Percentiles rank a stretch among this genome's conserved stretches.
Conservation (phyloP, 2,888 invertebrate species). For the Pocota personata region DNA sequence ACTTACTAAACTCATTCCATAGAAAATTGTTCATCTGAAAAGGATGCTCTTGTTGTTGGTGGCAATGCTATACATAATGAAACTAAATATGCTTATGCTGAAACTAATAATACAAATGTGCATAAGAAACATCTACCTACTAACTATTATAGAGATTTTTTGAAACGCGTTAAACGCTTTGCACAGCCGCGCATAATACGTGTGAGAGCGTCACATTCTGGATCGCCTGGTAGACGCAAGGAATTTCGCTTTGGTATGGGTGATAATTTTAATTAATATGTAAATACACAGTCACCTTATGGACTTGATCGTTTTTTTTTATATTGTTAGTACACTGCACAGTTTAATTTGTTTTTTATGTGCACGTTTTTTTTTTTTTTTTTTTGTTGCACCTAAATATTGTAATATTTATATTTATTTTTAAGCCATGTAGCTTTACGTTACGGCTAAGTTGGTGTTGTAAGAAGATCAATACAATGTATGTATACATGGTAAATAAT, state of each 20-base stretch:
- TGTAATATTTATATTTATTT: neutral
- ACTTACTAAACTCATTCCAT: conserved; percentile 59
- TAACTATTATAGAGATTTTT: conserved; percentile 74
- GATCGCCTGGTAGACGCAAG: conserved; percentile 80
- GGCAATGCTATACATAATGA: conserved; percentile 61
- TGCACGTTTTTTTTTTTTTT: neutral
- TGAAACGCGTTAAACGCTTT: conserved; percentile 83
- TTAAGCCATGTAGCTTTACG: too few relatives aligned
- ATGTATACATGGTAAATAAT: too few relatives aligned
- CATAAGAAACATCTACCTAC: conserved; percentile 66
- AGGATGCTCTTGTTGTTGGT: conserved; percentile 70
- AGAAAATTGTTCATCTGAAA: conserved; percentile 58
- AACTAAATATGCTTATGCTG: conserved; percentile 61
- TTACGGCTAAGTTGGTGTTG: too few relatives aligned
- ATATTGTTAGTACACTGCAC: neutral
- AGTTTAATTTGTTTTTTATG: neutral
- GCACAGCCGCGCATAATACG: conserved; percentile 85
- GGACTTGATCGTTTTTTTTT: conserved; percentile 10
- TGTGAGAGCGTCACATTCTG: conserved; percentile 83
- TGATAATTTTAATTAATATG: conserved; percentile 81
- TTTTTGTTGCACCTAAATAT: neutral
- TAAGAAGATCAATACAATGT: too few relatives aligned
- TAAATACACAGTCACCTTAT: conserved; percentile 22
- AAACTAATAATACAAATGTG: conserved; percentile 72
- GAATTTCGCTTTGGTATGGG: conserved; percentile 86